Evolutionary conservation across 1,140 invertebrate genomes (phyloP), one percentile per base, ranked within the genome.

Genomic region (Achroia grisella): DNA sequence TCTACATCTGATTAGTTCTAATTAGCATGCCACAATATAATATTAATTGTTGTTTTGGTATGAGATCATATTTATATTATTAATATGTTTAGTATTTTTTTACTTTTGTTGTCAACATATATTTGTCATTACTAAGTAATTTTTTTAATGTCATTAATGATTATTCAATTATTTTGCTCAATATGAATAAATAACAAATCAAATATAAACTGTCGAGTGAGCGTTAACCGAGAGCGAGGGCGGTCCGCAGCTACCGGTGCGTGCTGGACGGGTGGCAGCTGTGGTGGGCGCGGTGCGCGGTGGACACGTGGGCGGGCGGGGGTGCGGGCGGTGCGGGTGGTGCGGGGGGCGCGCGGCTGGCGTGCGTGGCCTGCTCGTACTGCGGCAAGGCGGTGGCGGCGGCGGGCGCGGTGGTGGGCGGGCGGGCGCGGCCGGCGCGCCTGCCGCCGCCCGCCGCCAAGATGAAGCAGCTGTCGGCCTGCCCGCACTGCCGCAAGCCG

Each of bases 401-500:
- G 0, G 91, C 93, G 34, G 17, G 88, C 93, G 81, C 88, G 92
- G 48, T 89, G 90, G 44, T 75, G 90, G n/a, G n/a, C 23, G 90
- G 88, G 83, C 71, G 89, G 72, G 60, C 88, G 73, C 68, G 90
- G 78, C 65, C 88, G 56, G 79, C 91, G 17, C 86, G 91, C 56
- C 85, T 91, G 42, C 88, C 89, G 41, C 76, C 76, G 52, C 71
- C 73, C 37, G 74, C 76, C 37, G 72, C 70, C 49, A 80, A 80
- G 58, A 71, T 80, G 70, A 80, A 79, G 56, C 79, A 95, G 89
- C 90, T 96, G 67, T 93, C 94, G 6, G 93, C 94, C n/a, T 98
- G 97, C 81, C 95, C 96, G 13, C 94, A 93, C 78, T 98, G 97
- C 77, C 89, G 95, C 17, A 98, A 98, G 87, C 96, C 97, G 2